Base-by-base conservation (phyloP, 1,140 invertebrate species). In the Pachypsylla venusta region DNA sequence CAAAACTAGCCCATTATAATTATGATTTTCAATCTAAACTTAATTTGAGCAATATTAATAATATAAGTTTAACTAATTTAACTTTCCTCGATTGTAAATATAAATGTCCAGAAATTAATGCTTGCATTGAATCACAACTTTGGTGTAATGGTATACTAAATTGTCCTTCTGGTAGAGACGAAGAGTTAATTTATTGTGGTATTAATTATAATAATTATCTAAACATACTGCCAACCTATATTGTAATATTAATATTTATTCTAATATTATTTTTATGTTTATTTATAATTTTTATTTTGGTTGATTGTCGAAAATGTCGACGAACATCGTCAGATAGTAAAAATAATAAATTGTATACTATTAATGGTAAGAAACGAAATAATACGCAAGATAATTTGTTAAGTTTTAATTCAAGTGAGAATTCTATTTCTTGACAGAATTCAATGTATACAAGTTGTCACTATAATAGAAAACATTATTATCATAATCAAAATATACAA, bases 81-180 rank as follows among this genome's bases (percentile, higher is more conserved):
- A 75, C 60, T 65, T 65, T 77, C 55, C 75, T 73, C 22, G 81
- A 83, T 35, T 85, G 82, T 67, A 77, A 76, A 28, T 81, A 83
- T 68, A 82, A 84, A 68, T 93, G 89, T 71, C 89, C 89, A 7
- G 89, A 93, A 70, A 73, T 93, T 59, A 85, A 89, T 67, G 89
- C 89, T 20, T 93, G 90, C 68, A 93, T 93, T 60, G 84, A 84
- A 62, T 74, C 84, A 3, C 79, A 80, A 48, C 73, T 93, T 27
- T 92, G 89, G 87, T 93, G 89, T 70, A 88, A 93, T 70, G 89
- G 89, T 35, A 79, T 78, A 63, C 73, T 79, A 26, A 85, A 90
- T 70, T 91, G 88, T 68, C 88, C 88, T 16, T 89, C 86, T 3
- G 87, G 87, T 10, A 85, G 81, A 66, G 87, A 90, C 67, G 88